These are phyloP conservation scores for Heterohyrax brucei DNA, from an alignment of 2,797 vertebrate species.

Conservation along the genomic window DNA sequence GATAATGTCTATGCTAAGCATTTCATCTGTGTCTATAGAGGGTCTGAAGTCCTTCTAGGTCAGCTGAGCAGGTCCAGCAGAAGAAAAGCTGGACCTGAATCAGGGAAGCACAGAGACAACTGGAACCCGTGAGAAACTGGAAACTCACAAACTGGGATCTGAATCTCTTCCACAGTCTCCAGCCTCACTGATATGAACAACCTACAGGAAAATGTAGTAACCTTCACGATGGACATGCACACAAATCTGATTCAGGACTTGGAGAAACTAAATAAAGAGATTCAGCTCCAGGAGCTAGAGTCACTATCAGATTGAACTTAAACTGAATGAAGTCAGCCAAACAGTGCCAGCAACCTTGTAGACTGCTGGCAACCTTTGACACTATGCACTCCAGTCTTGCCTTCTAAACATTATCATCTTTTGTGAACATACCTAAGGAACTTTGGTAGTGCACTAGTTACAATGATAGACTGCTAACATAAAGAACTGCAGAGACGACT, in stretches of 20 bases:
- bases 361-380: not conserved
- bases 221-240: not conserved
- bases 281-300: rapidly evolving
- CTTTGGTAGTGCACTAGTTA: too few species aligned
- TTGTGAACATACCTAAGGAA: not conserved
- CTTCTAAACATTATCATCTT: not conserved
- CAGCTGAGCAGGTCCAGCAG: too few species aligned
- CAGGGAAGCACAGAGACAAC: not conserved
- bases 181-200: not conserved
- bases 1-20: too few species aligned
- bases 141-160: not conserved
- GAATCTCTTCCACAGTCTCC: not conserved
- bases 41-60: not conserved
- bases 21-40: too few species aligned
- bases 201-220: too few species aligned
- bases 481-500: too few species aligned
- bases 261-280: not conserved
- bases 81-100: not conserved
- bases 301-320: rapidly evolving
- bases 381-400: rapidly evolving
- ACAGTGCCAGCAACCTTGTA: not conserved
- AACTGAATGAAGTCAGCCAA: rapidly evolving
- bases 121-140: not conserved
- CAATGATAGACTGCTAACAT: too few species aligned
- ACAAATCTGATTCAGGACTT: not conserved